Evolutionary conservation across 2,797 vertebrate species (phyloP).

Genomic region (Pangasius sanitwongsei): DNA sequence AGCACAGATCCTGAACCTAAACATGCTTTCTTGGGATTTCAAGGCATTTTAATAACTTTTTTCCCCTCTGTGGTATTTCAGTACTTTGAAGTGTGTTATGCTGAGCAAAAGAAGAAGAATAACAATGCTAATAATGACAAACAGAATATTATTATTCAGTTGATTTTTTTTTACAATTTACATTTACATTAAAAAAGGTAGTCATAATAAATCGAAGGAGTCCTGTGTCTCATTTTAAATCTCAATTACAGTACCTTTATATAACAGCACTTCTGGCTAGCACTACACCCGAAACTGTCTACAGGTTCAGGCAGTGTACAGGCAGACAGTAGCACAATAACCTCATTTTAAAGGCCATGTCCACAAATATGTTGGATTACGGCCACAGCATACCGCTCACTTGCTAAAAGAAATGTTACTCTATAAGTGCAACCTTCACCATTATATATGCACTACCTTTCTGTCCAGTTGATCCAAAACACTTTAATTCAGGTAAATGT

Average conservation of each 20-base stretch:
- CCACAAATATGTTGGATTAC: constrained; percentile 43
- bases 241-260: neutral
- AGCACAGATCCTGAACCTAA: constrained; percentile 2
- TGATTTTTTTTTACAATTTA: neutral
- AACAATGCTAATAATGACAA: neutral
- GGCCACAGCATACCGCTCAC: constrained; percentile 25
- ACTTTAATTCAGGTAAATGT: constrained; percentile 55
- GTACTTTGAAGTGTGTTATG: neutral
- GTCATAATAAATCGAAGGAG: neutral
- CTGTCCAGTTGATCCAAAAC: constrained; percentile 47
- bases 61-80: neutral
- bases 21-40: neutral
- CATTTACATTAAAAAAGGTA: neutral
- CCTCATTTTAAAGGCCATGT: constrained; percentile 43
- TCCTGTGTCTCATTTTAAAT: neutral
- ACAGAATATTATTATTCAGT: neutral
- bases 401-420: constrained; percentile 47
- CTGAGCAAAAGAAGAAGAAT: neutral
- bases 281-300: neutral
- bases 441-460: constrained; percentile 44
- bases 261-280: neutral
- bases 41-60: neutral
- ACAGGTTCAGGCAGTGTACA: constrained; percentile 1
- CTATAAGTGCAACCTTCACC: constrained; percentile 44
- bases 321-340: constrained; percentile 19